These are phyloP conservation scores for Antheraea yamamai DNA, from an alignment of 2,888 invertebrate genomes.

Conservation along the genomic window DNA sequence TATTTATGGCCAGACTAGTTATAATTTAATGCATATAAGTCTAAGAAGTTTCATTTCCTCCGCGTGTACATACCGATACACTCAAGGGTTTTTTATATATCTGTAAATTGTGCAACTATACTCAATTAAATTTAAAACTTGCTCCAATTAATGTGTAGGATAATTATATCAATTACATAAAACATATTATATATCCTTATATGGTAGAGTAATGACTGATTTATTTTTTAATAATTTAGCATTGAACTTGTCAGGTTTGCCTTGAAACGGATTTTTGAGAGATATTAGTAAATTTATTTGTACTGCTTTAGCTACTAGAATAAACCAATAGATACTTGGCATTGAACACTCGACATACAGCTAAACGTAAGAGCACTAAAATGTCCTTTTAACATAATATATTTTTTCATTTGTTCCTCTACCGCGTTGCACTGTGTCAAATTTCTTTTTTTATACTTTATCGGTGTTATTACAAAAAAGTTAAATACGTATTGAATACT, in stretches of 20 bases:
- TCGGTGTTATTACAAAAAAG: no score
- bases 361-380: no score
- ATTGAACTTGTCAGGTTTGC: background rate
- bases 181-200: slow-evolving; percentile 4
- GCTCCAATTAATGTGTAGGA: background rate
- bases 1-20: no score
- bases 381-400: no score
- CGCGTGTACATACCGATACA: no score
- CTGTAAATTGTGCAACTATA: background rate
- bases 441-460: no score
- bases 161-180: slow-evolving; percentile 3
- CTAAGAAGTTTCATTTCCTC: no score
- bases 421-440: no score
- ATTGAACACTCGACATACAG: background rate
- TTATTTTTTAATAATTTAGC: background rate
- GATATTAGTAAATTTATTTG: background rate
- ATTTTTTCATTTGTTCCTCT: no score
- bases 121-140: background rate
- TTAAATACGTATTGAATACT: no score
- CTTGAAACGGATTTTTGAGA: background rate
- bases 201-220: background rate
- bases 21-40: no score
- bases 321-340: background rate
- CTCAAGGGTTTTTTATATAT: no score
- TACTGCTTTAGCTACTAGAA: background rate